Conservation (phyloP, 2,888 invertebrate genomes). For the Romanomermis culicivorax region DNA sequence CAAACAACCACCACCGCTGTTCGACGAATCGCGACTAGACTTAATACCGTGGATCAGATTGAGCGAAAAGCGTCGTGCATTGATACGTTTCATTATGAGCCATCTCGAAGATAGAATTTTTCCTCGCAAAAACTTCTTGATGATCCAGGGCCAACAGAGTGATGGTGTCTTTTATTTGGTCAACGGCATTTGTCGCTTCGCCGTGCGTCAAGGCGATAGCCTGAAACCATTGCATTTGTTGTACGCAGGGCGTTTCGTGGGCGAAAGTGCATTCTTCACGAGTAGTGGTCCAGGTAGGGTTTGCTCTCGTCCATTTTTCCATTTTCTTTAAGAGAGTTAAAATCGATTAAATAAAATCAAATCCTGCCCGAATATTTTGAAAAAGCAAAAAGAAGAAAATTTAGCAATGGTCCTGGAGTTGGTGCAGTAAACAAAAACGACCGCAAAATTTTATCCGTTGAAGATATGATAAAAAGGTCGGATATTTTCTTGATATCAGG, state of each 20-base stretch:
- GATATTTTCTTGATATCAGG: no score
- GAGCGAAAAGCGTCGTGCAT: neutral
- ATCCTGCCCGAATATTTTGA: no score
- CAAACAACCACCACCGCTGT: no score
- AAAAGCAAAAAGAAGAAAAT: no score
- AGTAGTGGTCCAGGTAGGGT: no score
- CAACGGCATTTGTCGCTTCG: neutral
- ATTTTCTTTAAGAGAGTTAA: no score
- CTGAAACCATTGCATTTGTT: neutral
- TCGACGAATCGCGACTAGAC: neutral
- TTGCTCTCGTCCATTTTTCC: no score
- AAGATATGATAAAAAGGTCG: no score
- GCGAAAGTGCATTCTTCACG: neutral
- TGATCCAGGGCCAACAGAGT: neutral
- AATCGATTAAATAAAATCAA: no score
- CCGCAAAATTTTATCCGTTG: no score
- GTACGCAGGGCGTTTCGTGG: neutral
- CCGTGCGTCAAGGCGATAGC: neutral
- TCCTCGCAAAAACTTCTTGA: neutral
- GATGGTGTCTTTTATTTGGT: neutral
- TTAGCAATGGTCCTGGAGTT: no score
- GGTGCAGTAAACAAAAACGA: no score
- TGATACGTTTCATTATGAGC: neutral
- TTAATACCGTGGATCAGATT: neutral
- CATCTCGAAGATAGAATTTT: neutral